phyloP scores from a whole-genome alignment of 1,140 invertebrate genomes.

The Drosophila navojoa region DNA sequence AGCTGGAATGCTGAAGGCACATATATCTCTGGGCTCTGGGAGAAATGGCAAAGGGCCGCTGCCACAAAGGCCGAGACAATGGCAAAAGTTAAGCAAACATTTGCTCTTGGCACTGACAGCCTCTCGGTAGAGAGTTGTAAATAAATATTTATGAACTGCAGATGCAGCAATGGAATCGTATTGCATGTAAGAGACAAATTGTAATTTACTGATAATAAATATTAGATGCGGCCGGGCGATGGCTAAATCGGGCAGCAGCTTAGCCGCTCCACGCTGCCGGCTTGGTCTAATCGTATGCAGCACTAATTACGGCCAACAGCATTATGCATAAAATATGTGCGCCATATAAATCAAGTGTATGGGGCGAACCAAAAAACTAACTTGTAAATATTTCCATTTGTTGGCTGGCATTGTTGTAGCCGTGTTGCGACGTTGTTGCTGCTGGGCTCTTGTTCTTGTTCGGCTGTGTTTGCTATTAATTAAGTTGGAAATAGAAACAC shows the following conservation, averaged over 20 bases:
- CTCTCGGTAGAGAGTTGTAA: conserved; percentile 68
- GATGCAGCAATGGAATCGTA: conserved; percentile 28
- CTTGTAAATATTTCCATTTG: conserved; percentile 57
- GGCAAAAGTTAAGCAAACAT: conserved; percentile 48
- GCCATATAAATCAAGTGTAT: conserved; percentile 70
- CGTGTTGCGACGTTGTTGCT: conserved; percentile 6
- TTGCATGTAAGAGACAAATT: conserved; percentile 78
- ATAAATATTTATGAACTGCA: conserved; percentile 74
- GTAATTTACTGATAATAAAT: conserved; percentile 82
- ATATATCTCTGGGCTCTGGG: conserved; percentile 26
- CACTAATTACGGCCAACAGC: conserved; percentile 68
- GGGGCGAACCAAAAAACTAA: conserved; percentile 54
- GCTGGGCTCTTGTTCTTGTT: conserved; percentile 32
- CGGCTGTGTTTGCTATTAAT: conserved; percentile 76
- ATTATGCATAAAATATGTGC: conserved; percentile 76
- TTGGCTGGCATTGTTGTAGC: conserved; percentile 8
- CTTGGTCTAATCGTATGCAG: conserved; percentile 33
- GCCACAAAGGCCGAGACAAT: conserved; percentile 40
- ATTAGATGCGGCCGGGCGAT: conserved; percentile 62
- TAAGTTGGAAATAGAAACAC: conserved; percentile 80
- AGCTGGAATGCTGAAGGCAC: conserved; percentile 1
- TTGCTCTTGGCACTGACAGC: conserved; percentile 66
- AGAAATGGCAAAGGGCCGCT: conserved; percentile 9
- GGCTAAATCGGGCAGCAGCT: conserved; percentile 41
- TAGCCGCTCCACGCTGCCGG: not conserved